Conservation (phyloP, 2,113 vertebrate species). For the Pipa parva region DNA sequence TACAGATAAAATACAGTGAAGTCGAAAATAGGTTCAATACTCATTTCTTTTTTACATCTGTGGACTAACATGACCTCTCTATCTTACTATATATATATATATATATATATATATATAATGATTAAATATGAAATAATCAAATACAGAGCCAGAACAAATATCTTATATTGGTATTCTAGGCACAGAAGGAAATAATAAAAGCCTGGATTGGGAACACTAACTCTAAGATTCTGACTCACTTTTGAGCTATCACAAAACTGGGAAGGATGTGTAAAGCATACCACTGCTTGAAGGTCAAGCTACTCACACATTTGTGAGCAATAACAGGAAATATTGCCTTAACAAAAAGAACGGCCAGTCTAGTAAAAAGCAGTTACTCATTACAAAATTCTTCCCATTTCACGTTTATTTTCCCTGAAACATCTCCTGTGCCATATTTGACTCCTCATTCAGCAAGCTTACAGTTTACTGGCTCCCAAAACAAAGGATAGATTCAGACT, state of each 20-base stretch:
- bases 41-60: too few relatives aligned
- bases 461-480: slow-evolving; percentile 19
- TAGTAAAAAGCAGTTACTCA: slow-evolving; percentile 31
- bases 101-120: too few relatives aligned
- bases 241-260: slow-evolving; percentile 7
- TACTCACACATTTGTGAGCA: slow-evolving; percentile 11
- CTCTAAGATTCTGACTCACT: slow-evolving; percentile 10
- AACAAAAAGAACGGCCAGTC: slow-evolving; percentile 11
- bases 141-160: too few relatives aligned
- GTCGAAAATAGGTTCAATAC: too few relatives aligned
- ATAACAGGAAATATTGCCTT: slow-evolving; percentile 34
- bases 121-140: too few relatives aligned
- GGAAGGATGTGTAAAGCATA: slow-evolving; percentile 9
- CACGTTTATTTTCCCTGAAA: slow-evolving; percentile 14
- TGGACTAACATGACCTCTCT: too few relatives aligned
- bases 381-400: slow-evolving; percentile 26
- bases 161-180: neutral
- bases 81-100: too few relatives aligned
- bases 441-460: slow-evolving; percentile 24
- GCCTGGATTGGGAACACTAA: slow-evolving; percentile 15
- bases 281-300: slow-evolving; percentile 8
- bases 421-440: slow-evolving; percentile 20
- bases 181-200: neutral
- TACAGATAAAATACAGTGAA: too few relatives aligned
- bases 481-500: slow-evolving; percentile 20